Conservation (phyloP, 2,113 vertebrate genomes). For the Lepidothrix coronata region DNA sequence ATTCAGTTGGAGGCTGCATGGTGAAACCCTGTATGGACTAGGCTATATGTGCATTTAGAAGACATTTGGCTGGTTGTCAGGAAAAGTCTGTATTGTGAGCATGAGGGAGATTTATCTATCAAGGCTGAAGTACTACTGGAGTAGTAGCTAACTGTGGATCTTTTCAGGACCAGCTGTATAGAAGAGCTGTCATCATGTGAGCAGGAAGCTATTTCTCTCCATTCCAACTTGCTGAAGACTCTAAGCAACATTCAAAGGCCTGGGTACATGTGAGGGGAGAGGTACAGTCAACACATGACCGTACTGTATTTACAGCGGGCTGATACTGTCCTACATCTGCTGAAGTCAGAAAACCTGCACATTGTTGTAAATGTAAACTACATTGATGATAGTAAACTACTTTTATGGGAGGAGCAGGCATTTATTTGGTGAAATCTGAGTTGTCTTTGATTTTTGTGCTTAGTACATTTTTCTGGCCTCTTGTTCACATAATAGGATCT, state of each 20-base stretch:
- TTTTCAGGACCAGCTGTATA: neutral
- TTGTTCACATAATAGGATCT: neutral
- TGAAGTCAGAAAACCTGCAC: neutral
- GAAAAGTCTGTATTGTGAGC: neutral
- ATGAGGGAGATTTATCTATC: neutral
- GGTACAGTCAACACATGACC: neutral
- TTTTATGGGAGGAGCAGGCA: neutral
- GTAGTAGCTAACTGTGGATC: neutral
- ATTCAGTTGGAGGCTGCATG: neutral
- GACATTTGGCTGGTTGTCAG: neutral
- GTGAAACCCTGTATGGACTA: neutral
- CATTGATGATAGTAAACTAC: neutral
- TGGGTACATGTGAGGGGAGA: neutral
- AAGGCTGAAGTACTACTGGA: neutral
- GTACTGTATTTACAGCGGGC: neutral
- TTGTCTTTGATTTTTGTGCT: conserved; percentile 2
- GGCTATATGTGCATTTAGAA: neutral
- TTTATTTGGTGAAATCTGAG: neutral
- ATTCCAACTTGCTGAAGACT: neutral
- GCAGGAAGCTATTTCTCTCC: neutral
- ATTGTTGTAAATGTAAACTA: neutral
- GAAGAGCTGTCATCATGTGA: neutral
- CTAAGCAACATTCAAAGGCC: neutral
- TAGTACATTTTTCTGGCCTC: neutral
- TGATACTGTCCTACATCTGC: neutral